Evolutionary conservation across 2,797 vertebrate species (phyloP), one percentile per base, ranked within the genome.

Genomic region (Lerista edwardsae): DNA sequence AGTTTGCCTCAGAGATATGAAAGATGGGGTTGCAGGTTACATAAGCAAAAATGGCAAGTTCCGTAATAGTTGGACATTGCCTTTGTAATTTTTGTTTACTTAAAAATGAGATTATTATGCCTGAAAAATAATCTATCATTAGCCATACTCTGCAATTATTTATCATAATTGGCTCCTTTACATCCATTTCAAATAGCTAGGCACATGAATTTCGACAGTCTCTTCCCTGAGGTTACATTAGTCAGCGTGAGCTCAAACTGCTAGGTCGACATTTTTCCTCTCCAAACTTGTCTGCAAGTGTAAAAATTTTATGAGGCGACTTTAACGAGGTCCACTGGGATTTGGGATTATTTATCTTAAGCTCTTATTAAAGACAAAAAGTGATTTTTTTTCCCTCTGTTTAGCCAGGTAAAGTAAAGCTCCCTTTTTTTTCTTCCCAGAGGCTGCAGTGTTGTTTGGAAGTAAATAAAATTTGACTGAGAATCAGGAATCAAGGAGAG

Each of bases 311-410:
- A 96, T 94, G 87, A 93, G 93, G 71, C 91, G 94, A 83, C 91
- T 95, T 95, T 97, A 97, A 96, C 89, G 75, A 96, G 96, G 86
- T 80, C 94, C 91, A 89, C 84, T 94, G 95, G 94, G 95, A 94
- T 92, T 94, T 95, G 87, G 57, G 78, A 89, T 96, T 96, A 94
- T 96, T 94, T 95, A 94, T 96, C 91, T 95, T 86, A 93, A 95
- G 59, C 72, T 93, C 86, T 93, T 95, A 92, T 90, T 94, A 96
- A 94, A 95, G 93, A 93, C 88, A 95, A 93, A 95, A 94, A 86
- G 27, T 27, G 9, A 15, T 19, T 15, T 2, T 59, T 25, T 72
- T 91, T 90, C 73, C 76, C 92, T 93, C 41, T 95, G 93, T 94
- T 95, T 94, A 94, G 88, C 76, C 73, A 90, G 88, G 80, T 91